phyloP scores from a whole-genome alignment of 1,140 invertebrate species.

The Drosophila kanapiae region DNA sequence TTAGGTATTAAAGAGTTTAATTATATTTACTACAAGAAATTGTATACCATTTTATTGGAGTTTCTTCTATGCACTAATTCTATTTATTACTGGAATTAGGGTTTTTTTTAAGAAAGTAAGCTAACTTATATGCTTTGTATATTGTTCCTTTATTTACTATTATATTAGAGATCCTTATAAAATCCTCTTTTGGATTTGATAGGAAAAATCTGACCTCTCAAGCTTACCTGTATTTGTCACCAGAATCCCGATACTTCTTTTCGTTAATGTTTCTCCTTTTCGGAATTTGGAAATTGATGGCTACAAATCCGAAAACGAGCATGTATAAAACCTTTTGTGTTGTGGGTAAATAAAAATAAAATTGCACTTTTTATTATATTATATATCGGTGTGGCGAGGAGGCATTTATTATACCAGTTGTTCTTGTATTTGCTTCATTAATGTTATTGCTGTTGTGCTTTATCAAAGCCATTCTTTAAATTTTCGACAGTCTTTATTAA shows the following conservation, averaged over 20 bases:
- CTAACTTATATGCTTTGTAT: background rate
- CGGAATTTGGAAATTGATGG: constrained; percentile 14
- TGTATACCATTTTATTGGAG: background rate
- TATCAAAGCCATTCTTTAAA: constrained; percentile 73
- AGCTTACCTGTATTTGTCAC: background rate
- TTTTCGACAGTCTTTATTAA: constrained; percentile 79
- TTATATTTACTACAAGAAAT: background rate
- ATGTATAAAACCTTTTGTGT: constrained; percentile 26
- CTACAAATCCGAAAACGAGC: constrained; percentile 16
- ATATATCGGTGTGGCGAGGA: constrained; percentile 13
- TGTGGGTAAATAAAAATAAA: constrained; percentile 55
- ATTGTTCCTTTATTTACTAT: background rate
- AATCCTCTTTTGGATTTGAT: background rate
- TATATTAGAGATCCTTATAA: background rate
- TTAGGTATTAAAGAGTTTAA: constrained; percentile 11
- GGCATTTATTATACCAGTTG: constrained; percentile 63
- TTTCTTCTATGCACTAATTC: background rate
- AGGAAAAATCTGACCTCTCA: background rate
- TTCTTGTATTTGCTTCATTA: constrained; percentile 55
- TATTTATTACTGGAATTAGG: background rate
- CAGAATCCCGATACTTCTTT: constrained; percentile 1
- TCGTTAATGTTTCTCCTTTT: constrained; percentile 13
- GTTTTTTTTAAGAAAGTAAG: background rate
- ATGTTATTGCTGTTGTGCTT: constrained; percentile 47
- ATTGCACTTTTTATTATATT: constrained; percentile 61